A percentile compares a stretch with the other conserved stretches of the same genome.
These are phyloP conservation scores for Lochmaea crataegi DNA, from an alignment of 2,888 invertebrate genomes.

Conservation along the genomic window DNA sequence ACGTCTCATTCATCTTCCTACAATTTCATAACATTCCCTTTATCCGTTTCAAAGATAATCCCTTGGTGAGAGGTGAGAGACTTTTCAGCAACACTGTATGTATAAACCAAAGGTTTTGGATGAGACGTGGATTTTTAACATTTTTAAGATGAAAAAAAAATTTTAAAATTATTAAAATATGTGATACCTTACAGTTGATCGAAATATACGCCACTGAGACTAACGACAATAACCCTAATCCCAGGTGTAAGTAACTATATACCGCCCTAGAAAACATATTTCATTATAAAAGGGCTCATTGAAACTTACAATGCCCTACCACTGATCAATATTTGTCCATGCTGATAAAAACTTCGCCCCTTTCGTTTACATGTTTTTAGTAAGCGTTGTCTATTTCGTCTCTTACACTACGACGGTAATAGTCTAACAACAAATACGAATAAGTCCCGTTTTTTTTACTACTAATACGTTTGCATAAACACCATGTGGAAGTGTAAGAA, in stretches of 20 bases:
- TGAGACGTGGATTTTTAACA: no score
- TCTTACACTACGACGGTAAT: not conserved
- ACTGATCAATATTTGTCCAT: slow-evolving; percentile 35
- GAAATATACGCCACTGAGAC: slow-evolving; percentile 11
- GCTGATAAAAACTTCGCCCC: slow-evolving; percentile 13
- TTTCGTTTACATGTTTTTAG: not conserved
- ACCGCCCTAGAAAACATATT: slow-evolving; percentile 25
- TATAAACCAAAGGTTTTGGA: not conserved
- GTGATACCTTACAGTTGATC: no score
- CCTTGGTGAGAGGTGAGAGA: no score
- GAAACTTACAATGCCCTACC: slow-evolving; percentile 15
- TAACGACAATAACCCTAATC: slow-evolving; percentile 20
- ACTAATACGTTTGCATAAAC: slow-evolving; percentile 12
- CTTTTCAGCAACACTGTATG: no score
- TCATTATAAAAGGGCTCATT: slow-evolving; percentile 22
- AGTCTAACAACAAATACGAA: not conserved
- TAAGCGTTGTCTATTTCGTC: not conserved
- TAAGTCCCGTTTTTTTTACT: slow-evolving; percentile 11
- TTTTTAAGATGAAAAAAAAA: no score
- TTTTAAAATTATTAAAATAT: no score
- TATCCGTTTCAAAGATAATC: no score
- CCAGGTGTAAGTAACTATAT: slow-evolving; percentile 25
- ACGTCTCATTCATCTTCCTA: no score
- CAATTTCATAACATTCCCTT: no score
- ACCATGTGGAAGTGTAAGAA: slow-evolving; percentile 10